Conservation (phyloP, 2,113 vertebrate species). For the Archocentrus centrarchus region DNA sequence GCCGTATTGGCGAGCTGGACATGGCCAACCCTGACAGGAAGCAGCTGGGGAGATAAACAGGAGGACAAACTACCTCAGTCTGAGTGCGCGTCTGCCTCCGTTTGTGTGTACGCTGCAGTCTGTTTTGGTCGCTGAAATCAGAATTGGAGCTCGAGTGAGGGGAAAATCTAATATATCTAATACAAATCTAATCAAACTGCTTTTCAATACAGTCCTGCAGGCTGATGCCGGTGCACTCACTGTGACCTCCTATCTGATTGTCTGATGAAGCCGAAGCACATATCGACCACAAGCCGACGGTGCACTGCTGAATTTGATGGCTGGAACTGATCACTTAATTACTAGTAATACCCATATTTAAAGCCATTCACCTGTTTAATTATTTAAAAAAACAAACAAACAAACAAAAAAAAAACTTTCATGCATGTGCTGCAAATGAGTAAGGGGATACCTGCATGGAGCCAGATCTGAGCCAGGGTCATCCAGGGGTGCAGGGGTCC, state of each 20-base stretch:
- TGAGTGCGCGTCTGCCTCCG: neutral
- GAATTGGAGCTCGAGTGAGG: neutral
- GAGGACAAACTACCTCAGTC: slow-evolving; percentile 25
- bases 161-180: slow-evolving; percentile 16
- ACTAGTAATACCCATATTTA: neutral
- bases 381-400: neutral
- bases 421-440: fast-evolving
- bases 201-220: neutral
- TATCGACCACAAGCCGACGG: neutral
- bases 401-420: neutral
- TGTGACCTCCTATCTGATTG: neutral
- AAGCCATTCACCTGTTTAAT: too few species aligned
- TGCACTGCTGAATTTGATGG: neutral
- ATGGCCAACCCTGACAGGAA: slow-evolving; percentile 62
- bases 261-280: neutral
- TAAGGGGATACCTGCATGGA: slow-evolving; percentile 90
- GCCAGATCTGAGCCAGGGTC: slow-evolving; percentile 99
- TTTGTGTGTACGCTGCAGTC: neutral
- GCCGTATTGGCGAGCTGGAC: slow-evolving; percentile 52
- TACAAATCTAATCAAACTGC: slow-evolving; percentile 4
- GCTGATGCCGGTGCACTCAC: neutral
- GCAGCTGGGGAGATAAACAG: slow-evolving; percentile 57
- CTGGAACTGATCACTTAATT: neutral
- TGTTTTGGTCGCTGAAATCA: slow-evolving; percentile 22
- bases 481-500: slow-evolving; percentile 98